phyloP scores from a whole-genome alignment of 2,888 invertebrate genomes.

The Leucozona laternaria region DNA sequence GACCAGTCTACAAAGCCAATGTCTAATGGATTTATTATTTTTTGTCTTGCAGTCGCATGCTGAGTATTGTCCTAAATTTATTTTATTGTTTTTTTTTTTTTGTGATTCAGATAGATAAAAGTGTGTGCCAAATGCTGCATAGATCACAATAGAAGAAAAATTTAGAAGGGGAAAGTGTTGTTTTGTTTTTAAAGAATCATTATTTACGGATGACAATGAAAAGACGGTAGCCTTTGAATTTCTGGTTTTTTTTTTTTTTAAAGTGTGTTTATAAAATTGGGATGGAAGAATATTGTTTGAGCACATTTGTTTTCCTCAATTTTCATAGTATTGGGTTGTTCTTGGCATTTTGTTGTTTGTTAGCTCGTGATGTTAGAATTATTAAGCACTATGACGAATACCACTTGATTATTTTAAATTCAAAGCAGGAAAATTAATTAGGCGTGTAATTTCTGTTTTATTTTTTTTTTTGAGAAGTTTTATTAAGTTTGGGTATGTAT shows the following conservation, averaged over 20 bases:
- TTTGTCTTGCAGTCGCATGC: conserved; percentile 47
- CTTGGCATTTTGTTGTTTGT: neutral
- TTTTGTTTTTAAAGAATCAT: neutral
- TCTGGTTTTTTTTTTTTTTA: neutral
- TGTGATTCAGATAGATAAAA: conserved; percentile 19
- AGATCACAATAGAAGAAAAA: neutral
- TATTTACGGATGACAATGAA: conserved; percentile 29
- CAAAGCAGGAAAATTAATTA: neutral
- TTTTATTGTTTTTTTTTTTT: conserved; percentile 16
- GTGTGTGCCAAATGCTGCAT: conserved; percentile 6
- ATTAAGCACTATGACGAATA: neutral
- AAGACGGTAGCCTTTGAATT: conserved; percentile 28
- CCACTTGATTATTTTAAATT: neutral
- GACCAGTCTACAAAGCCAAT: conserved; percentile 13
- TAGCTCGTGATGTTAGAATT: neutral
- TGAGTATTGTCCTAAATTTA: conserved; percentile 50
- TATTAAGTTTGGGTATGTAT: neutral
- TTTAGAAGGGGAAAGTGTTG: conserved; percentile 22
- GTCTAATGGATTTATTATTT: conserved; percentile 41
- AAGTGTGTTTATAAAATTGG: neutral
- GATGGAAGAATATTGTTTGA: neutral
- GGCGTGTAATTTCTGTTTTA: neutral
- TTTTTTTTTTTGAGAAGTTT: neutral
- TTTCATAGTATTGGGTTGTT: neutral
- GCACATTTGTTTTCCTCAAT: neutral